Base-by-base conservation (phyloP, 2,797 vertebrate species). In the Decapterus maruadsi region DNA sequence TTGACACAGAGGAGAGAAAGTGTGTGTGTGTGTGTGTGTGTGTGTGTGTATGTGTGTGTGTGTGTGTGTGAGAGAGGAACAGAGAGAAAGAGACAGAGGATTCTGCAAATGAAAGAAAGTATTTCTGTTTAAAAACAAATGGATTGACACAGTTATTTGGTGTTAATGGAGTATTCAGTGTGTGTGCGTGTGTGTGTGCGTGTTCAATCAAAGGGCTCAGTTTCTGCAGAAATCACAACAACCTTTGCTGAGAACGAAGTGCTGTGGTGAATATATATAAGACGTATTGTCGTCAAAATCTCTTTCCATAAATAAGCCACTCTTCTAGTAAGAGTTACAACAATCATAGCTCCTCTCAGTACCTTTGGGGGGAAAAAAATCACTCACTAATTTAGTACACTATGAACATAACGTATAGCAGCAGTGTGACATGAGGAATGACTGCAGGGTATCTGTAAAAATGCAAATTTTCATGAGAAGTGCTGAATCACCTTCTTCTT, bases 401-500 rank as follows among this genome's bases (percentile, higher is more conserved):
- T 66, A 51, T 31, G 36, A 53, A 16, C 40, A 56, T 65, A 66
- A 22, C 34, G 46, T 31, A 45, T 7, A 11, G 26, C 38, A 34
- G 38, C 38, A 34, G 38, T n/a, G 11, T 54, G 58, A 16, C 36
- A 29, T 38, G 10, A 51, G 16, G 19, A n/a, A 59, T n/a, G 58
- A 31, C 64, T 56, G 40, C 51, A 46, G 53, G 42, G 8, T 8
- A 36, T 36, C 34, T 36, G 34, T 80, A 68, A n/a, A 56, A 51
- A 11, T 42, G 50, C 46, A 66, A 13, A 54, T 63, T 61, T 73
- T 75, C 38, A 40, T 26, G 1, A 62, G 17, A 68, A 56, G 57
- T 72, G 66, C 53, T 54, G 63, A 77, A 55, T 78, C 73, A 57
- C 45, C 6, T 26, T 72, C 34, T 51, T 75, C 34, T 67, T 17